Base-by-base conservation (phyloP, 2,888 invertebrate species). In the Lasiommata megera region DNA sequence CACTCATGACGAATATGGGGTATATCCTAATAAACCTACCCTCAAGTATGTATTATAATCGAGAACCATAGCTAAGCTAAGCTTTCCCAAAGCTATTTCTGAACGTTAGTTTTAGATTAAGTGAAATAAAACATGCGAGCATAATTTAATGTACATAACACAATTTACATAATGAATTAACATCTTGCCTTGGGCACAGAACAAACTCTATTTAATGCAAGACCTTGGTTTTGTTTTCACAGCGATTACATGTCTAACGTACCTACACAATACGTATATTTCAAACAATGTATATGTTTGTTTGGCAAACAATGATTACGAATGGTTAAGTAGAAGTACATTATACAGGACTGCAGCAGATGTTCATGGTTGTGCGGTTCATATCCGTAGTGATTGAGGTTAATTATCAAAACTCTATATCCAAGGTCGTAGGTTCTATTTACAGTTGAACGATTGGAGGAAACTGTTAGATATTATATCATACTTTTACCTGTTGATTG, bases 201-300 rank as follows among this genome's bases (percentile, higher is more conserved):
- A 53, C 55, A 54, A 61, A 58, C 43, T 54, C 54, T 51, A 50
- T 53, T 58, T 43, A 58, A 48, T 40, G 44, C 50, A 43, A 36
- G 55, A 40, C 40, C 59, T 50, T 17, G 52, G 48, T 51, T 53
- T 56, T 56, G 53, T 61, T 61, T 59, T 56, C 53, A 12, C 16
- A 56, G 38, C 31, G 44, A 54, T 60, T 56, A 60, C 31, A 29
- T 23, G 48, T 17, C 37, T 53, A 28, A 48, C 48, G 60, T 50
- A 23, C 29, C n/a, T n/a, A 29, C 44, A 44, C 8, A 23, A 16
- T 47, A 46, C 12, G n/a, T 16, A 38, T 6, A 40, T 3, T 16
- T 28, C 36, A n/a, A 43, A 43, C 23, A 43, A 29, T n/a, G n/a
- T n/a, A n/a, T 31, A 14, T 18, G 17, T n/a, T 16, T 52, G 17